Percentiles rank a stretch among this genome's conserved stretches.
Conservation (phyloP, 2,797 vertebrate genomes). For the Chlorospingus flavigularis region DNA sequence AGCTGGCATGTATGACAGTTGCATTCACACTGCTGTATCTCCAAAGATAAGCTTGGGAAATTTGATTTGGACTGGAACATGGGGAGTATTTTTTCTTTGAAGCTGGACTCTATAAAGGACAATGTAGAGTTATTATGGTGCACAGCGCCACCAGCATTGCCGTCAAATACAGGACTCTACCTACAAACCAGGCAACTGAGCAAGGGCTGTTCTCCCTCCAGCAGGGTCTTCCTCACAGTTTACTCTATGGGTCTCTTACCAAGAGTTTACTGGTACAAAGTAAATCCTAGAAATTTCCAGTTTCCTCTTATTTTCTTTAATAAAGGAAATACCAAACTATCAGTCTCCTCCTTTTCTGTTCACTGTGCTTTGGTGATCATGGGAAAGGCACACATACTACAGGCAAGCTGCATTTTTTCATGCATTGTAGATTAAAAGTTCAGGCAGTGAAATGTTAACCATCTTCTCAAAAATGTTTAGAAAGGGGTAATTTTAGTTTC, state of each 20-base stretch:
- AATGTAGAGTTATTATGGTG: rapidly evolving
- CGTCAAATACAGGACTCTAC: background rate
- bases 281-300: background rate
- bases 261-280: background rate
- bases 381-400: background rate
- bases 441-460: background rate
- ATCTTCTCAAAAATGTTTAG: background rate
- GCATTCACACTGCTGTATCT: background rate
- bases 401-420: background rate
- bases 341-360: background rate
- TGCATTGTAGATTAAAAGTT: background rate
- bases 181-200: background rate
- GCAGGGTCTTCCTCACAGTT: background rate
- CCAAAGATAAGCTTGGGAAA: background rate
- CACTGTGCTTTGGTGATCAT: background rate
- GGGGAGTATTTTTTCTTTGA: background rate
- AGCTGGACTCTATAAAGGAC: background rate
- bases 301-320: background rate
- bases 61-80: background rate
- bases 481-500: background rate
- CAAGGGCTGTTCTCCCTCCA: rapidly evolving
- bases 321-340: background rate
- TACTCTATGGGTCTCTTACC: background rate
- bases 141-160: rapidly evolving
- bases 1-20: background rate